Base-by-base conservation (phyloP, 2,113 vertebrate species). In the Platichthys stellatus region DNA sequence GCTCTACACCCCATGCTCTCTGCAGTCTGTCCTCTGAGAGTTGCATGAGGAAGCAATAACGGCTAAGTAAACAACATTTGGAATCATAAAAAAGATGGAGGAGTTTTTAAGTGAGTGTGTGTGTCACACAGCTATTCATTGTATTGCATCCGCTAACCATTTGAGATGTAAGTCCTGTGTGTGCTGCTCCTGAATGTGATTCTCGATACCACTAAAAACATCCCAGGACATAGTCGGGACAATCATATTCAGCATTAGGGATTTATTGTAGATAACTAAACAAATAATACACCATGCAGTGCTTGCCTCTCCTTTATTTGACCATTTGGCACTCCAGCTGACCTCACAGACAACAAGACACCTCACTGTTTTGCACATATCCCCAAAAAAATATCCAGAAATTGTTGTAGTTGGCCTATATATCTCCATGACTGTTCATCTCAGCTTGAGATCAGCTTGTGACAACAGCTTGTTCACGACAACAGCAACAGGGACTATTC, bases 1-100 rank as follows among this genome's bases (percentile, higher is more conserved):
- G 40, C 54, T 71, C 21, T n/a, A n/a, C 11, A 0, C 40, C 40
- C 40, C 11, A 72, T 66, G 64, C 78, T 76, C 9, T 0, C 74
- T 67, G 69, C 59, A 40, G 69, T 74, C 45, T 0, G 12, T 78
- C 87, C 63, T 40, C 54, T 2, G 77, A 71, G 79, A 18, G 45
- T 18, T 72, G 66, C 51, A 18, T 6, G 47, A 73, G 62, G 68
- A 80, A 76, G 49, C 60, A 84, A 77, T 69, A 77, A 74, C 51
- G 62, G 80, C 81, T 69, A 61, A 79, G 73, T 77, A 86, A 88
- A 89, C 70, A 86, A 73, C 23, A 51, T 83, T 76, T 70, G 28
- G 43, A 73, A 11, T 35, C 21, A 28, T 47, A 35, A 8, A 24
- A 31, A 60, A 63, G 13, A 49, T 69, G 20, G 0, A 11, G 28